Conservation (phyloP, 1,140 invertebrate genomes). For the Drosophila persimilis region DNA sequence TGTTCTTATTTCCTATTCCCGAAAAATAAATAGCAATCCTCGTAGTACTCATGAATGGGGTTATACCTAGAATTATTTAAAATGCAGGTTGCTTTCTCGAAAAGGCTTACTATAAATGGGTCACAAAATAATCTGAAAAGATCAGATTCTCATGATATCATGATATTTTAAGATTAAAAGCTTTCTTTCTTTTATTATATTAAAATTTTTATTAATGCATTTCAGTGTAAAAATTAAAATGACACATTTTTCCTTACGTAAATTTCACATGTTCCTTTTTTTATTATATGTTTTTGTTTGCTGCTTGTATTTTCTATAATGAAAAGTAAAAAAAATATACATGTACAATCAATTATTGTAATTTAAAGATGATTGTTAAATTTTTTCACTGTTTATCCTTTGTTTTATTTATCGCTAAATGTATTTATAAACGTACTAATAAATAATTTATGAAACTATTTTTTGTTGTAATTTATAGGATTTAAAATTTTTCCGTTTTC, state of each 20-base stretch:
- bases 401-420: slow-evolving; percentile 47
- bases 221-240: slow-evolving; percentile 77
- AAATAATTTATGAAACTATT: slow-evolving; percentile 66
- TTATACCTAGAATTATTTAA: too few relatives aligned
- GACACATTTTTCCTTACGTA: slow-evolving; percentile 72
- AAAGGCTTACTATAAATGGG: too few relatives aligned
- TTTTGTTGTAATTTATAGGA: slow-evolving; percentile 18
- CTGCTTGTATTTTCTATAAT: slow-evolving; percentile 52
- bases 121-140: too few relatives aligned
- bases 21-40: too few relatives aligned
- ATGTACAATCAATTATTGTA: slow-evolving; percentile 64
- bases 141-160: slow-evolving; percentile 23
- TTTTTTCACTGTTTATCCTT: slow-evolving; percentile 63
- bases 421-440: slow-evolving; percentile 58
- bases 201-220: slow-evolving; percentile 76
- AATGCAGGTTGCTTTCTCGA: too few relatives aligned
- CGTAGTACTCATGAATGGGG: too few relatives aligned
- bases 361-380: slow-evolving; percentile 71
- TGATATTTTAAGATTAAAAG: background rate
- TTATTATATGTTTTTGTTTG: slow-evolving; percentile 33
- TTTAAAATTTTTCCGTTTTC: slow-evolving; percentile 1
- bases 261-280: slow-evolving; percentile 66
- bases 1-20: too few relatives aligned
- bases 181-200: slow-evolving; percentile 58
- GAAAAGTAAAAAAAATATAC: slow-evolving; percentile 67